These are phyloP conservation scores for Aplysia californica DNA, from an alignment of 1,140 invertebrate genomes.

Conservation along the genomic window DNA sequence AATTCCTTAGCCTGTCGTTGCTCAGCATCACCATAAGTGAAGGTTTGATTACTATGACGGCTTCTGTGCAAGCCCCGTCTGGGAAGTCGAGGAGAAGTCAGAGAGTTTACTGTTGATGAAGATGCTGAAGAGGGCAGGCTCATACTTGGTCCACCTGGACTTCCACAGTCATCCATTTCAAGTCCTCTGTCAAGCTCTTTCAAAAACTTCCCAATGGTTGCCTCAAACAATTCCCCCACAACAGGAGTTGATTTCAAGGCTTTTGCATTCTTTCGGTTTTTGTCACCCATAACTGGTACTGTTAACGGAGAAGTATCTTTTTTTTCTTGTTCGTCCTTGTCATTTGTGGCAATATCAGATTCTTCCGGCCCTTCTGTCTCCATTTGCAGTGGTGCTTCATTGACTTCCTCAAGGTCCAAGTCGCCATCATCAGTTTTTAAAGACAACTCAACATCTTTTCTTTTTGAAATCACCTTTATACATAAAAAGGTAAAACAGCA, in stretches of 20 bases:
- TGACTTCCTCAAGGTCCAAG: not conserved
- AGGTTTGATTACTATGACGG: not conserved
- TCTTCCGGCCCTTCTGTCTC: not conserved
- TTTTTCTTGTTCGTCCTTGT: not conserved
- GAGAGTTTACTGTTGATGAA: not conserved
- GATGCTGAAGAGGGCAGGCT: not conserved
- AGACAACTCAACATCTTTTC: too few species aligned
- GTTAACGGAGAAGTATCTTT: not conserved
- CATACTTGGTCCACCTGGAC: not conserved
- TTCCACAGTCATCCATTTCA: not conserved
- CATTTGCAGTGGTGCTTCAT: not conserved
- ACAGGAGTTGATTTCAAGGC: not conserved
- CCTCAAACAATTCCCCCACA: not conserved
- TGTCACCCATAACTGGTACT: too few species aligned
- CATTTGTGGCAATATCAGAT: not conserved
- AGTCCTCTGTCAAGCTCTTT: too few species aligned
- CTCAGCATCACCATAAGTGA: not conserved
- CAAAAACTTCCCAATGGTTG: not conserved
- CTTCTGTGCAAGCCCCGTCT: not conserved
- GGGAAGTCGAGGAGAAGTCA: not conserved
- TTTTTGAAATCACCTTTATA: not conserved
- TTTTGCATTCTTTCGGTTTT: too few species aligned
- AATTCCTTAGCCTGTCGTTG: not conserved
- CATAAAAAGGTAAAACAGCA: not conserved
- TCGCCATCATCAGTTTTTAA: not conserved